Percentiles rank a stretch among this genome's conserved stretches.
These are phyloP conservation scores for Dermolepida albohirtum DNA, from an alignment of 2,888 invertebrate species.

Conservation along the genomic window DNA sequence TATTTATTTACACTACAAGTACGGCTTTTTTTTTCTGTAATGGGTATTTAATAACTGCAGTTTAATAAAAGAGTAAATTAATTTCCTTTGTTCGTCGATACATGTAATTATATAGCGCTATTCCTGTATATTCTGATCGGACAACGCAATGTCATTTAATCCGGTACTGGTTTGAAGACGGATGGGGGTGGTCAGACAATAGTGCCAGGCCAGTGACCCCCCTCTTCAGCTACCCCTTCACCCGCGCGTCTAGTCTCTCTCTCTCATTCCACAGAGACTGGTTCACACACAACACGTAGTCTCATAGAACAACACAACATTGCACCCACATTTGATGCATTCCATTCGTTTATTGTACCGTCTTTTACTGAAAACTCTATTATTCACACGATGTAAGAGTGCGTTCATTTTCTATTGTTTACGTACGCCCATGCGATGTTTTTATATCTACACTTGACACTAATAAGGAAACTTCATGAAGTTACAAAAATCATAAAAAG, in stretches of 20 bases:
- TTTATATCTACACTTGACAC: too few species aligned
- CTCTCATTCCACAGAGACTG: conserved; percentile 36
- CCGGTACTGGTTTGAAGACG: conserved; percentile 42
- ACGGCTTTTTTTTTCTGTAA: too few species aligned
- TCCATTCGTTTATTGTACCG: conserved; percentile 16
- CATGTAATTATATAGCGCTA: conserved; percentile 19
- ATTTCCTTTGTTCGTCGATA: conserved; percentile 1
- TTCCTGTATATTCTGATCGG: conserved; percentile 39
- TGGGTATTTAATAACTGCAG: neutral
- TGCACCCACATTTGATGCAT: conserved; percentile 31
- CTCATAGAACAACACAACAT: conserved; percentile 21
- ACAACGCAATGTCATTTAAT: conserved; percentile 44
- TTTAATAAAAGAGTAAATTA: neutral
- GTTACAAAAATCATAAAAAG: too few species aligned
- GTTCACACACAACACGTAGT: conserved; percentile 23
- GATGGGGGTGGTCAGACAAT: conserved; percentile 48
- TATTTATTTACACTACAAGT: too few species aligned
- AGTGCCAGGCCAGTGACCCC: conserved; percentile 45
- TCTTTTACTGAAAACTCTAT: conserved; percentile 1
- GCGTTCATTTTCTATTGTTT: too few species aligned
- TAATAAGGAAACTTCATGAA: too few species aligned
- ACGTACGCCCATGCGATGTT: too few species aligned
- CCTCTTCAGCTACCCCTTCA: conserved; percentile 42
- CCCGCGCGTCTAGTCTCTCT: conserved; percentile 43
- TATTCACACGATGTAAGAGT: too few species aligned